Evolutionary conservation across 2,888 invertebrate species (phyloP).

Genomic region (Aphodius sticticus): DNA sequence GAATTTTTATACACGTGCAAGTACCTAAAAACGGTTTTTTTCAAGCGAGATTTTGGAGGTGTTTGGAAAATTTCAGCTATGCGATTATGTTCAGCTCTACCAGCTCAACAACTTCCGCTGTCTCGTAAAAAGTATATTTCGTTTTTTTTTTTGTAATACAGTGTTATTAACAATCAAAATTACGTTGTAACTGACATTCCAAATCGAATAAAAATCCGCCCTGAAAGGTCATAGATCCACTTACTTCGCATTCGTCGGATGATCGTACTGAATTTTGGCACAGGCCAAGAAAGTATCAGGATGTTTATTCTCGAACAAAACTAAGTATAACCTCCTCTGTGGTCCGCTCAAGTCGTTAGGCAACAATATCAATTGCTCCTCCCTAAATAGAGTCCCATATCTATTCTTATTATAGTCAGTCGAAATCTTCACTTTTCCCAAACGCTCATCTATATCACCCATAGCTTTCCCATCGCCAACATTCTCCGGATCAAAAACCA

Average conservation of each 20-base stretch:
- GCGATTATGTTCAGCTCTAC: too few relatives aligned
- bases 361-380: slow-evolving; percentile 74
- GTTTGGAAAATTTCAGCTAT: too few relatives aligned
- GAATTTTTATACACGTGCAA: too few relatives aligned
- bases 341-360: slow-evolving; percentile 79
- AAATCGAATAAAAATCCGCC: background rate
- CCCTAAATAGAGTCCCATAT: slow-evolving; percentile 69
- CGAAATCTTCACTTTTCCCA: slow-evolving; percentile 79
- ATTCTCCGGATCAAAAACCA: slow-evolving; percentile 85
- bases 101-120: too few relatives aligned
- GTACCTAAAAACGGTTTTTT: too few relatives aligned
- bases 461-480: slow-evolving; percentile 70
- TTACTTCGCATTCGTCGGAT: slow-evolving; percentile 76
- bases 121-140: too few relatives aligned
- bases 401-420: slow-evolving; percentile 66
- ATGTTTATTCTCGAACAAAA: slow-evolving; percentile 80
- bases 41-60: too few relatives aligned
- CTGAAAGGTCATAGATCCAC: slow-evolving; percentile 43
- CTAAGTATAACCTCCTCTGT: slow-evolving; percentile 80
- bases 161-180: background rate
- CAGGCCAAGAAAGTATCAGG: slow-evolving; percentile 82
- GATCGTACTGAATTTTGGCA: slow-evolving; percentile 77
- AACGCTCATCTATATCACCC: slow-evolving; percentile 80
- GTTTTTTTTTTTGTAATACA: too few relatives aligned
- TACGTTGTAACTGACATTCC: background rate